phyloP scores from a whole-genome alignment of 2,888 invertebrate species.

The Cheilosia pagana region DNA sequence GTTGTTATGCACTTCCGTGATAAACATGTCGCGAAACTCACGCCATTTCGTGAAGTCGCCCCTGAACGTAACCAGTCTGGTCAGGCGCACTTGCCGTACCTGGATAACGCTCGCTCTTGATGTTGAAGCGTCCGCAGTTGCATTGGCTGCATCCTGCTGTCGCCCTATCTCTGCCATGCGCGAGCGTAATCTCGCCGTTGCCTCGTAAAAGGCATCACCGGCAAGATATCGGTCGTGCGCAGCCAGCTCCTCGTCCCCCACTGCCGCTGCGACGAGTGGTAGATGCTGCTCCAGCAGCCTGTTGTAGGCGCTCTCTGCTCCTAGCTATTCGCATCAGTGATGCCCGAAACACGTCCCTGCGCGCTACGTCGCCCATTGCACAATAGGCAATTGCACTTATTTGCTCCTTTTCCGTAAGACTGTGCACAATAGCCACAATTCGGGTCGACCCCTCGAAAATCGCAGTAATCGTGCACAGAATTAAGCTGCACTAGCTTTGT shows the following conservation, averaged over 20 bases:
- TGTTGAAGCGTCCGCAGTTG: too few species aligned
- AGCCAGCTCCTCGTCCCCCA: not conserved
- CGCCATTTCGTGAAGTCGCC: slow-evolving; percentile 27
- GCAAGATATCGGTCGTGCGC: not conserved
- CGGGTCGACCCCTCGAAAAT: slow-evolving; percentile 17
- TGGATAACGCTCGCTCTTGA: not conserved
- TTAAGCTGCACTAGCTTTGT: not conserved
- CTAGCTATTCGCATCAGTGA: not conserved
- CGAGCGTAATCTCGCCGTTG: too few species aligned
- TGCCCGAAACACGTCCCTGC: slow-evolving; percentile 11
- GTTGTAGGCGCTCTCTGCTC: not conserved
- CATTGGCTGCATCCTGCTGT: too few species aligned
- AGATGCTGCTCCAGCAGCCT: slow-evolving; percentile 3
- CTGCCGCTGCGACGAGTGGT: not conserved
- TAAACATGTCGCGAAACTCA: slow-evolving; percentile 25
- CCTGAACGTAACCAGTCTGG: not conserved
- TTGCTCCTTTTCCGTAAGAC: not conserved
- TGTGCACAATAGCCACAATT: not conserved
- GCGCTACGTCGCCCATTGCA: slow-evolving; percentile 17
- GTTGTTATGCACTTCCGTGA: slow-evolving; percentile 19
- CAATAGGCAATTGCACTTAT: not conserved
- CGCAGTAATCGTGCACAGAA: not conserved
- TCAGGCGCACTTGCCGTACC: not conserved
- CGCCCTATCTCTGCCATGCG: too few species aligned
- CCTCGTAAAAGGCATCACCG: too few species aligned